Percentiles rank a stretch among this genome's conserved stretches.
Conservation (phyloP, 2,888 invertebrate genomes). For the Noctua janthe region DNA sequence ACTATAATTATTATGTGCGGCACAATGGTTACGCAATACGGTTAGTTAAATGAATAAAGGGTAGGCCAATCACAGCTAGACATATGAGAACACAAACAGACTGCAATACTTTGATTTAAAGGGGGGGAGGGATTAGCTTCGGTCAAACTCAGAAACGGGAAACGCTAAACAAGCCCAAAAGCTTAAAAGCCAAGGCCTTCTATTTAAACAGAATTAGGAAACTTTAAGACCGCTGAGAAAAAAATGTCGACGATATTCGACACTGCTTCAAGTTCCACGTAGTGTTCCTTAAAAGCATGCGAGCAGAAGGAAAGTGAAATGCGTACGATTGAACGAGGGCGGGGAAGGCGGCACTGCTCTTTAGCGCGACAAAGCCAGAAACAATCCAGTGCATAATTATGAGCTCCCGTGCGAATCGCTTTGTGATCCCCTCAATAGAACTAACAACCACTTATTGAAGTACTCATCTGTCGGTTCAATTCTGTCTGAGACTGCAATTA, state of each 20-base stretch:
- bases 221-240: not conserved
- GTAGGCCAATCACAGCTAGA: not conserved
- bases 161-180: not conserved
- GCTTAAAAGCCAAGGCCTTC: not conserved
- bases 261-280: not conserved
- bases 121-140: not conserved
- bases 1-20: conserved; percentile 75
- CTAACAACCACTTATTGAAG: conserved; percentile 37
- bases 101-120: not conserved
- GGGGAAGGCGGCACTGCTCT: conserved; percentile 10
- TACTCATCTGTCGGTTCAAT: conserved; percentile 10
- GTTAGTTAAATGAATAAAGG: conserved; percentile 39
- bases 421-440: conserved; percentile 30
- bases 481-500: conserved; percentile 26
- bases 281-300: conserved; percentile 21
- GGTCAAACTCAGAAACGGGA: not conserved
- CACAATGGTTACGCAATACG: conserved; percentile 77
- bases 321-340: conserved; percentile 35
- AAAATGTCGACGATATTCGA: conserved; percentile 2
- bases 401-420: conserved; percentile 42
- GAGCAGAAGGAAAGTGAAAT: conserved; percentile 45
- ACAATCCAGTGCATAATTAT: conserved; percentile 45
- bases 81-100: conserved; percentile 6
- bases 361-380: conserved; percentile 34
- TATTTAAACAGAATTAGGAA: not conserved